Conservation (phyloP, 2,888 invertebrate genomes). For the Nephrotoma appendiculata region DNA sequence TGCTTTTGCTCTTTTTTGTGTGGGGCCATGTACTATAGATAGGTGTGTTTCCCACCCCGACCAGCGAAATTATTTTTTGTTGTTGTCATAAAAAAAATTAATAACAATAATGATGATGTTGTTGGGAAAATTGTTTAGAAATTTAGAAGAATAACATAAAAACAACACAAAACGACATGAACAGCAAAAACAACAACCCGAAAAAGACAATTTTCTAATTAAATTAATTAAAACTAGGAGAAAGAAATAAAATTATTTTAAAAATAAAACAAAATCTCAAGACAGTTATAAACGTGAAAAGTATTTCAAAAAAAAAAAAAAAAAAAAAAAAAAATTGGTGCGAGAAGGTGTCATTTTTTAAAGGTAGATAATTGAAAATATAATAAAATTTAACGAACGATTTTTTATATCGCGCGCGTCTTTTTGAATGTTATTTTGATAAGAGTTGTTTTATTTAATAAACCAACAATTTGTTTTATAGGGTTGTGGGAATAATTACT, state of each 20-base stretch:
- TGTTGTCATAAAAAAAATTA: neutral
- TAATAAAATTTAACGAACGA: neutral
- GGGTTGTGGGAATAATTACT: neutral
- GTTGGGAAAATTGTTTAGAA: neutral
- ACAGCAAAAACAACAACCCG: neutral
- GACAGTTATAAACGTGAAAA: neutral
- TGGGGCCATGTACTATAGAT: neutral
- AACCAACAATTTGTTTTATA: neutral
- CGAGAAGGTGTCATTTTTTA: neutral
- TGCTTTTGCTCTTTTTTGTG: neutral
- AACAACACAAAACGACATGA: neutral
- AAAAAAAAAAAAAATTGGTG: neutral
- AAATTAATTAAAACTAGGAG: neutral
- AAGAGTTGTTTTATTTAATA: neutral
- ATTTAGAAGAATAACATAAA: neutral
- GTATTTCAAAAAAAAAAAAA: neutral
- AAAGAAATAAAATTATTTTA: neutral
- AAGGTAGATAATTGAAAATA: neutral
- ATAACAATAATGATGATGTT: neutral
- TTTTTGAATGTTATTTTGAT: neutral
- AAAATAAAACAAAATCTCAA: neutral
- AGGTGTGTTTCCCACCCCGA: neutral
- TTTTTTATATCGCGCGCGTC: neutral
- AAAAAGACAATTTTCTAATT: neutral
- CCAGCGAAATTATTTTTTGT: neutral